Base-by-base conservation (phyloP, 1,140 invertebrate species). In the Papilio aristodemus region DNA sequence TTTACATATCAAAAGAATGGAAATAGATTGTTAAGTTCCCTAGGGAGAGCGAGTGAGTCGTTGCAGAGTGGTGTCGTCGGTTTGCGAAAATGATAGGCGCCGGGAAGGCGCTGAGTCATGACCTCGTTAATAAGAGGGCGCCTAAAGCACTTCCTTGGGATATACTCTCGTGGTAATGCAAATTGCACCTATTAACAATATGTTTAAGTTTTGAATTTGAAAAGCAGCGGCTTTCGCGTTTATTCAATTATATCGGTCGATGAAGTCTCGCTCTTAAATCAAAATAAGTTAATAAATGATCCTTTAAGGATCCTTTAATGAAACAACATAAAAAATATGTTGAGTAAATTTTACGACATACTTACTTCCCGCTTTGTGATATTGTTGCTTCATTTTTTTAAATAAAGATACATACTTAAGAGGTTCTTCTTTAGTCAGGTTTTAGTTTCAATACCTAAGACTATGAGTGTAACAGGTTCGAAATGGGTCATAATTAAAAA, bases 101-200 rank as follows among this genome's bases (percentile, higher is more conserved):
- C 85, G 79, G 79, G 77, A 79, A 76, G 85, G 73, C 85, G 85
- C 76, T 87, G 85, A 87, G 78, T 87, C 85, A 87, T 71, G 85
- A 79, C 85, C 85, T 82, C 80, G 76, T 85, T 86, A 81, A 79
- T 74, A 70, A 75, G 71, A 76, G 71, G 78, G 74, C 76, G 74
- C 71, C 76, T 73, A 69, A 71, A 72, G 69, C 70, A 77, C 76
- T 80, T 82, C 72, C 78, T 77, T 72, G 64, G 71, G 67, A 80
- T 67, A 78, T 38, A 68, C 58, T 71, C 54, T n/a, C 5, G 10
- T 68, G 62, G 50, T 72, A 77, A 68, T 39, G 58, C 27, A 80
- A 78, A 71, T 68, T 75, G 69, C 68, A 74, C 78, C 70, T 66
- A 66, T 66, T 32, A 14, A 25, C 14, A 32, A 46, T 46, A 32